Evolutionary conservation across 2,113 vertebrate species (phyloP).

Genomic region (Chrysochloris asiatica): DNA sequence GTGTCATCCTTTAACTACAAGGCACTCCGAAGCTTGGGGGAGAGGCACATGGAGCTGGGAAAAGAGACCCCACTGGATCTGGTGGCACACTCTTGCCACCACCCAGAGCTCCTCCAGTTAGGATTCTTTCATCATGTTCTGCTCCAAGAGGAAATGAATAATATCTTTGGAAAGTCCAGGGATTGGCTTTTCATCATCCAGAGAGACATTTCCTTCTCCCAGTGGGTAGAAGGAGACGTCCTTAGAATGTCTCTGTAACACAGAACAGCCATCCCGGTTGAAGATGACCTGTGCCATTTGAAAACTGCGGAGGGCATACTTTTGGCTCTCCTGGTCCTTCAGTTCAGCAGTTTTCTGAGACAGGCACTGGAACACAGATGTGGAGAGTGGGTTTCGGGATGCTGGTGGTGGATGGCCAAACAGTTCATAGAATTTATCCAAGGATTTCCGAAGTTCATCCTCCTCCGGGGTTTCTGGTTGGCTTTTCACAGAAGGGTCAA

Average conservation of each 20-base stretch:
- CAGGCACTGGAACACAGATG: constrained; percentile 72
- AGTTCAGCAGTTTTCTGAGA: constrained; percentile 81
- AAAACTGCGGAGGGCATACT: constrained; percentile 78
- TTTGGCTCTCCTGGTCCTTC: constrained; percentile 55
- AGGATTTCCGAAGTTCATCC: constrained; percentile 72
- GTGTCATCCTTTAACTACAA: background rate
- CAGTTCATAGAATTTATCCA: constrained; percentile 84
- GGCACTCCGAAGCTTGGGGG: background rate
- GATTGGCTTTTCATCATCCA: constrained; percentile 63
- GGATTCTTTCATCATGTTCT: constrained; percentile 34
- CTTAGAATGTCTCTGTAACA: constrained; percentile 75
- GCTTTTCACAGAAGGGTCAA: constrained; percentile 9
- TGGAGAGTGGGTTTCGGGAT: constrained; percentile 31
- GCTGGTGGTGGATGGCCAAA: constrained; percentile 53
- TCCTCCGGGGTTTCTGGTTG: constrained; percentile 20
- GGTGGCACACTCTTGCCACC: background rate
- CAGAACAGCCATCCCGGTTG: constrained; percentile 80
- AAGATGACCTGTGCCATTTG: constrained; percentile 85
- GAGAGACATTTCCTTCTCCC: background rate
- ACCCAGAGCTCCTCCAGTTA: background rate
- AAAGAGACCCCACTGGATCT: too few species aligned
- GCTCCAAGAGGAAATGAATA: constrained; percentile 79
- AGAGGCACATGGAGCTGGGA: background rate
- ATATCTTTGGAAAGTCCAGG: constrained; percentile 87
- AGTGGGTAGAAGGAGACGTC: constrained; percentile 78